phyloP scores from a whole-genome alignment of 2,113 vertebrate genomes.

The Corythornis cristatus region DNA sequence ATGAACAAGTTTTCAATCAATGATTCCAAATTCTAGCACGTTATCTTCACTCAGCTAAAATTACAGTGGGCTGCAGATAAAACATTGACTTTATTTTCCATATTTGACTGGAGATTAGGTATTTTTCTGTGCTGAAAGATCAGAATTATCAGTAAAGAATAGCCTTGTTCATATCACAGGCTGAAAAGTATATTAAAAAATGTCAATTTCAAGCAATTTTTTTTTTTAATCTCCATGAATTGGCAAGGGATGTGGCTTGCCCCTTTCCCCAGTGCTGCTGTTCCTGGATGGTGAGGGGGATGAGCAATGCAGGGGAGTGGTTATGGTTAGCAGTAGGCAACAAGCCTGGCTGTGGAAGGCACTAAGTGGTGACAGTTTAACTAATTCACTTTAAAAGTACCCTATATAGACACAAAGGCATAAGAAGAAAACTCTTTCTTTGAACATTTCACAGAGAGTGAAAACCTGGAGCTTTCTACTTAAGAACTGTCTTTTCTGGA shows the following conservation, averaged over 20 bases:
- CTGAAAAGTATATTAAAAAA: neutral
- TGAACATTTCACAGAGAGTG: neutral
- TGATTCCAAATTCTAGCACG: constrained; percentile 20
- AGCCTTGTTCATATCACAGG: neutral
- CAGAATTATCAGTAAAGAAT: constrained; percentile 1
- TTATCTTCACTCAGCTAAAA: constrained; percentile 35
- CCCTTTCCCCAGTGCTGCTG: neutral
- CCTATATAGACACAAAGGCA: neutral
- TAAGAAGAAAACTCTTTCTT: neutral
- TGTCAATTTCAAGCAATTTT: neutral
- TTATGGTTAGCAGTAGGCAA: fast-evolving
- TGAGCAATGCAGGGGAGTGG: neutral
- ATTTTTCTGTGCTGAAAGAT: constrained; percentile 10
- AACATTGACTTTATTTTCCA: constrained; percentile 28
- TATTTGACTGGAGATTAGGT: constrained; percentile 8
- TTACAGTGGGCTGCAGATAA: constrained; percentile 29
- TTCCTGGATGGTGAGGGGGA: neutral
- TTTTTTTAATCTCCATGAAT: neutral
- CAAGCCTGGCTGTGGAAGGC: fast-evolving
- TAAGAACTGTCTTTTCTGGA: neutral
- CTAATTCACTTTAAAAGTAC: neutral
- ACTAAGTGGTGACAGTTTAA: neutral
- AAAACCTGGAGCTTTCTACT: neutral
- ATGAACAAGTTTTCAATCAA: constrained; percentile 51
- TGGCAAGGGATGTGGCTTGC: neutral